Conservation (phyloP, 1,140 invertebrate species). For the Macrotrachela quadricornifera region DNA sequence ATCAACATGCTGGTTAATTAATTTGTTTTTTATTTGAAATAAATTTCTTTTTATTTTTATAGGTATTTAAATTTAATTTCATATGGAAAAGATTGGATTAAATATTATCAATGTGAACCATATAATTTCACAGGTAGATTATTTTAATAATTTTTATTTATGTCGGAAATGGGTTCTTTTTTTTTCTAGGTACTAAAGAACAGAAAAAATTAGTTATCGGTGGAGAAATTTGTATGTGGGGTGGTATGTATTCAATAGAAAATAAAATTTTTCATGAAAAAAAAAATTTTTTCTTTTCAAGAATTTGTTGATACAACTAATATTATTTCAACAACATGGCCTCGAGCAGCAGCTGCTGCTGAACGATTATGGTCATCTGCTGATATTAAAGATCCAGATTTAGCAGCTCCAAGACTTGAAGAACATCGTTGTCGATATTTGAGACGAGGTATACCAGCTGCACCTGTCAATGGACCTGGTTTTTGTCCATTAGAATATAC, state of each 20-base stretch:
- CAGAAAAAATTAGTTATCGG: conserved; percentile 39
- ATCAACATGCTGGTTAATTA: conserved; percentile 52
- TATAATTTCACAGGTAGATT: not conserved
- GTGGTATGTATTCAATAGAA: conserved; percentile 30
- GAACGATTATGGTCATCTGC: conserved; percentile 1
- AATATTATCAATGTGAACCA: conserved; percentile 26
- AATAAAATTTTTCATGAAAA: no score
- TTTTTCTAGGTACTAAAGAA: not conserved
- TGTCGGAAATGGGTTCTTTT: not conserved
- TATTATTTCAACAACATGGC: conserved; percentile 21
- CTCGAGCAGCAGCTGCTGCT: conserved; percentile 41
- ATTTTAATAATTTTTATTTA: not conserved
- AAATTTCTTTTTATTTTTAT: no score
- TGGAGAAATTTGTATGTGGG: conserved; percentile 76
- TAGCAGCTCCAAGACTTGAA: conserved; percentile 9
- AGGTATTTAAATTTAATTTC: conserved; percentile 46
- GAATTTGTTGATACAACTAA: conserved; percentile 53
- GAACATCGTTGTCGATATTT: conserved; percentile 5
- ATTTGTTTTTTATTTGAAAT: no score
- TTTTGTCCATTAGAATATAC: not conserved
- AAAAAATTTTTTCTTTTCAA: conserved; percentile 16
- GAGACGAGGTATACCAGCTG: not conserved
- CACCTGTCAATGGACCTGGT: not conserved
- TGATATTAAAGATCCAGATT: conserved; percentile 1
- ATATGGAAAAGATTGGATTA: conserved; percentile 34